Evolutionary conservation across 1,140 invertebrate species (phyloP).

Genomic region (Cydia pomonella): DNA sequence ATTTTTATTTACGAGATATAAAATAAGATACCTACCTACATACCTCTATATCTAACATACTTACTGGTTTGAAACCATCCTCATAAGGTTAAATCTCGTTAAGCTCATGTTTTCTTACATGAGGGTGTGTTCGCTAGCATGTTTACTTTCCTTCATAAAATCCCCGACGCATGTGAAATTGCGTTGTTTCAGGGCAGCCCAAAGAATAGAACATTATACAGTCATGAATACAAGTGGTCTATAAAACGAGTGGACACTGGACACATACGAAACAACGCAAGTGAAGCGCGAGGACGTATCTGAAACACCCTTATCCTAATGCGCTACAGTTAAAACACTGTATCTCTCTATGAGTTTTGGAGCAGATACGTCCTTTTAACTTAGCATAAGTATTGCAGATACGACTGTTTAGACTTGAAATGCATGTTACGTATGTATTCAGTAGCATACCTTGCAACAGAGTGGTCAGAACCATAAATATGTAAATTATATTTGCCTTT

Average conservation of each 20-base stretch:
- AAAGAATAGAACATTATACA: conserved; percentile 11
- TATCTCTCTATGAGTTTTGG: neutral
- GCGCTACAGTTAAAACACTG: neutral
- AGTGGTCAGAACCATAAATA: conserved; percentile 39
- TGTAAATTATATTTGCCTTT: conserved; percentile 44
- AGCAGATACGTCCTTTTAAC: neutral
- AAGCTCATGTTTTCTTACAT: neutral
- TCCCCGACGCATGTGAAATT: neutral
- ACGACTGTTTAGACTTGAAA: neutral
- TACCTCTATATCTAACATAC: too few species aligned
- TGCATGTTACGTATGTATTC: conserved; percentile 1
- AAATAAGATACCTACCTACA: too few species aligned
- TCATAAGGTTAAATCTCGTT: neutral
- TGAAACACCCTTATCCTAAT: neutral
- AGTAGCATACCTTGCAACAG: neutral
- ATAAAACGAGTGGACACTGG: conserved; percentile 4
- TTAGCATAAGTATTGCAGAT: neutral
- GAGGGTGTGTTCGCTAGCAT: neutral
- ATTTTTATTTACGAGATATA: too few species aligned
- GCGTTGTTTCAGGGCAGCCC: neutral
- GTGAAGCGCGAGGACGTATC: neutral
- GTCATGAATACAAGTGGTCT: conserved; percentile 16
- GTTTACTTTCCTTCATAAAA: neutral
- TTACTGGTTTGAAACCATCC: too few species aligned
- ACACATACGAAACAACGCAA: neutral